phyloP scores from a whole-genome alignment of 2,113 vertebrate species.

The Tor tambroides region DNA sequence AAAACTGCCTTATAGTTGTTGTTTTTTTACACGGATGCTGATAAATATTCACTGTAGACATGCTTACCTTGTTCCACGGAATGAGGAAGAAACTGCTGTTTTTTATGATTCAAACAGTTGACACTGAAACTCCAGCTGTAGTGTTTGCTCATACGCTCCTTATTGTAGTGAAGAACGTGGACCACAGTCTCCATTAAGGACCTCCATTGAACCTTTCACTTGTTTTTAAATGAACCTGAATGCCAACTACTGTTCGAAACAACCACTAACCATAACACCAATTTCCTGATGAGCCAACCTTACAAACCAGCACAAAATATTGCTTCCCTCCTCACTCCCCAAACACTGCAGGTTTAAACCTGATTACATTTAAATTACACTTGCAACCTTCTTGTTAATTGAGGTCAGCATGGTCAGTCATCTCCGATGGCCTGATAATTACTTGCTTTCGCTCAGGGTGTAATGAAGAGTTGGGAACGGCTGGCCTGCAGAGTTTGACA shows the following conservation, averaged over 20 bases:
- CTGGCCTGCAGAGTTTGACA: slow-evolving; percentile 40
- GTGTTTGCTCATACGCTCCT: slow-evolving; percentile 44
- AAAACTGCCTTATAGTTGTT: slow-evolving; percentile 61
- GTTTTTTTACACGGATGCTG: not conserved
- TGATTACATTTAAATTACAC: slow-evolving; percentile 70
- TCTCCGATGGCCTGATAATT: slow-evolving; percentile 67
- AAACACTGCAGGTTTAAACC: slow-evolving; percentile 65
- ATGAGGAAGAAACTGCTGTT: not conserved
- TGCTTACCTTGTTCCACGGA: not conserved
- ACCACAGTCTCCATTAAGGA: slow-evolving; percentile 13
- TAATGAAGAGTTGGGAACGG: slow-evolving; percentile 62
- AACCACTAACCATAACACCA: slow-evolving; percentile 64
- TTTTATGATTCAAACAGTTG: not conserved
- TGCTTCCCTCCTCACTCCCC: slow-evolving; percentile 14
- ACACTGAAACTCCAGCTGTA: slow-evolving; percentile 13
- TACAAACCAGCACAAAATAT: slow-evolving; percentile 48
- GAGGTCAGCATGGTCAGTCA: slow-evolving; percentile 65
- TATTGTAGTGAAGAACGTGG: slow-evolving; percentile 46
- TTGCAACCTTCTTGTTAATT: slow-evolving; percentile 72
- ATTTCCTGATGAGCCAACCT: slow-evolving; percentile 55
- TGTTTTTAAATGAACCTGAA: slow-evolving; percentile 11
- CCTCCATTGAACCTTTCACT: not conserved
- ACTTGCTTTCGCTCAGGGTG: slow-evolving; percentile 47
- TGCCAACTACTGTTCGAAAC: slow-evolving; percentile 68
- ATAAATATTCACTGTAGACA: slow-evolving; percentile 28